Evolutionary conservation across 1,140 invertebrate species (phyloP), one percentile per base, ranked within the genome.

Genomic region (Drosophila subpulchrella): DNA sequence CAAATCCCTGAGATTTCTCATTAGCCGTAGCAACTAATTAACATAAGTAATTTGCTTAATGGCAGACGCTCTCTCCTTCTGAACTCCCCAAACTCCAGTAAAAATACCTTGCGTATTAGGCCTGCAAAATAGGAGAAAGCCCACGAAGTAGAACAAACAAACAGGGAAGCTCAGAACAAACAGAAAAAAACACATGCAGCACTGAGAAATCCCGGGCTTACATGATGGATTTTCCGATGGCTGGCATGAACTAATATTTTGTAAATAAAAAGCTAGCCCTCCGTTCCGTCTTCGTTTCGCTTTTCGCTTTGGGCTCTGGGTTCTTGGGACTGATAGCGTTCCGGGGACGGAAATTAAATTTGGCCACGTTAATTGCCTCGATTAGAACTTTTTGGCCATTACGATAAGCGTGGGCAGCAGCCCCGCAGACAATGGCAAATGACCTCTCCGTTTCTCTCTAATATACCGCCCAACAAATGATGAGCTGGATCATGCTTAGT

Each of bases 351-450:
- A 88, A 88, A 88, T 88, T 88, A 88, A 88, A 88, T 88, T 88
- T 88, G 80, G 83, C 66, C 83, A 88, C 83, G 83, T 83, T 88
- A 88, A 88, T 88, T 88, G 83, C 75, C 79, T 66, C 84, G 83
- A 88, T 89, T 88, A 88, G 84, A 83, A 78, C 80, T 70, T 88
- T 88, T 88, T 73, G 79, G 80, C 85, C 84, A 88, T 88, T 88
- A 89, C 78, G 83, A 88, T 89, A 88, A 88, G 82, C 79, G 38
- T 70, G 68, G 63, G 75, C 75, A 62, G 54, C 54, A 38, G 51
- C 15, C 32, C 51, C 57, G 63, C 57, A 67, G 61, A 56, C 63
- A 77, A 56, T 60, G 56, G 30, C 8, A 54, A 78, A 67, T 66
- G 79, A 78, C 46, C 63, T 78, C n/a, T 57, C 62, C 7, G 6